Conservation (phyloP, 1,140 invertebrate species). For the Tetragonula clypearis region DNA sequence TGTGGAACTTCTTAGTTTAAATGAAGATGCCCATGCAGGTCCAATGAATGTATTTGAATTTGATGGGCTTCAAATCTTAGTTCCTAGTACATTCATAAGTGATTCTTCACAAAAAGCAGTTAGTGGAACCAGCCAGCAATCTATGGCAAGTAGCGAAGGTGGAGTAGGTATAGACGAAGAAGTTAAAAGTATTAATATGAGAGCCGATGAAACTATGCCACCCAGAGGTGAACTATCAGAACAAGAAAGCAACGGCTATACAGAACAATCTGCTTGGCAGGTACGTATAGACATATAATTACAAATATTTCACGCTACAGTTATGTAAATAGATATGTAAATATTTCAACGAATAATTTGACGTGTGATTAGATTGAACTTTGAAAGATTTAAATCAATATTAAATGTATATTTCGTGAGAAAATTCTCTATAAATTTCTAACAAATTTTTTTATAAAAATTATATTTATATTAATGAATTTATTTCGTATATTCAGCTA, state of each 20-base stretch:
- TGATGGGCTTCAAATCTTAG: slow-evolving; percentile 80
- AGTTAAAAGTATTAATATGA: slow-evolving; percentile 87
- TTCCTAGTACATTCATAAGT: slow-evolving; percentile 80
- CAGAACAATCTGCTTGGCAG: slow-evolving; percentile 85
- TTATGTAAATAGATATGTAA: not conserved
- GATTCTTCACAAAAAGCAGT: slow-evolving; percentile 81
- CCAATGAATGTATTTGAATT: slow-evolving; percentile 81
- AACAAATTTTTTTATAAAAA: no score
- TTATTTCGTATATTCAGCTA: slow-evolving; percentile 75
- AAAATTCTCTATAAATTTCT: not conserved
- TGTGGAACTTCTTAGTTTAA: slow-evolving; percentile 78
- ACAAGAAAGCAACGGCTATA: slow-evolving; percentile 91
- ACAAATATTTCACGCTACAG: not conserved
- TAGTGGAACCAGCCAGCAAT: slow-evolving; percentile 80
- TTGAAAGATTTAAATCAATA: not conserved
- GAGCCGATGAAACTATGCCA: slow-evolving; percentile 92
- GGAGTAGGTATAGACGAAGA: slow-evolving; percentile 84
- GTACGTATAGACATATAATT: slow-evolving; percentile 69
- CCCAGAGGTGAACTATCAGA: slow-evolving; percentile 90
- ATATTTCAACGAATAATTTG: not conserved
- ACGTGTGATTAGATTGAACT: not conserved
- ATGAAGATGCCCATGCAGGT: slow-evolving; percentile 80
- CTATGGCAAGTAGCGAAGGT: slow-evolving; percentile 81
- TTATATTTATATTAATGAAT: not conserved
- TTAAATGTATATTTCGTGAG: not conserved